Evolutionary conservation across 2,888 invertebrate genomes (phyloP).

Genomic region (Lepidochitona cinerea): DNA sequence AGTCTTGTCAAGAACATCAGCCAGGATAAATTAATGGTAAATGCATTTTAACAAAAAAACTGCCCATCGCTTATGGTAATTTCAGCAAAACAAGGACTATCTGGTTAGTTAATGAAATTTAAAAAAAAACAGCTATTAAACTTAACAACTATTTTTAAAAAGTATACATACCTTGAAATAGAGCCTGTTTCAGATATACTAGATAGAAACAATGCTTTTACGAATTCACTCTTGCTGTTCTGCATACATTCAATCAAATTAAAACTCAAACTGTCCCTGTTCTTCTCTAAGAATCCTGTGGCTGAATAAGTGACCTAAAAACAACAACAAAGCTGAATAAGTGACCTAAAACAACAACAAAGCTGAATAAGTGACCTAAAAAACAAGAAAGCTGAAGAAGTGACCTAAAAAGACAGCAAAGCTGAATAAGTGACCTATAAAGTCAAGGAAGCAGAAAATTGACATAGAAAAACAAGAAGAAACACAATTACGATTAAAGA

Average conservation of each 20-base stretch:
- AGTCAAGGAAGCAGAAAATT: too few species aligned
- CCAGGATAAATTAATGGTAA: too few species aligned
- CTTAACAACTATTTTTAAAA: too few species aligned
- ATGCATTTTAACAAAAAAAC: too few species aligned
- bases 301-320: constrained; percentile 57
- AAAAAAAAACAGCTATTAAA: too few species aligned
- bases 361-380: neutral
- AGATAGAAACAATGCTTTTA: constrained; percentile 51
- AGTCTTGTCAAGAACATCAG: too few species aligned
- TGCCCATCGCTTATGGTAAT: too few species aligned
- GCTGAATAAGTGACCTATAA: neutral
- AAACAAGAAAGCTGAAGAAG: neutral
- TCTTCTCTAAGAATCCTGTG: constrained; percentile 58
- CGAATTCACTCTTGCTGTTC: constrained; percentile 48
- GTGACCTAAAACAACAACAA: neutral
- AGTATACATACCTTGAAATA: constrained; percentile 30
- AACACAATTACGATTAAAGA: too few species aligned
- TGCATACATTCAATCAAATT: constrained; percentile 50
- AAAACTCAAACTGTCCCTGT: constrained; percentile 51
- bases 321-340: neutral
- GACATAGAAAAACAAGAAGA: too few species aligned
- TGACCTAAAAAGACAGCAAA: neutral
- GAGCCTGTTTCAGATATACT: constrained; percentile 16
- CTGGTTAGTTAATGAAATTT: too few species aligned
- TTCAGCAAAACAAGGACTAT: too few species aligned